Conservation (phyloP, 2,113 vertebrate species). For the Peucedramus taeniatus region DNA sequence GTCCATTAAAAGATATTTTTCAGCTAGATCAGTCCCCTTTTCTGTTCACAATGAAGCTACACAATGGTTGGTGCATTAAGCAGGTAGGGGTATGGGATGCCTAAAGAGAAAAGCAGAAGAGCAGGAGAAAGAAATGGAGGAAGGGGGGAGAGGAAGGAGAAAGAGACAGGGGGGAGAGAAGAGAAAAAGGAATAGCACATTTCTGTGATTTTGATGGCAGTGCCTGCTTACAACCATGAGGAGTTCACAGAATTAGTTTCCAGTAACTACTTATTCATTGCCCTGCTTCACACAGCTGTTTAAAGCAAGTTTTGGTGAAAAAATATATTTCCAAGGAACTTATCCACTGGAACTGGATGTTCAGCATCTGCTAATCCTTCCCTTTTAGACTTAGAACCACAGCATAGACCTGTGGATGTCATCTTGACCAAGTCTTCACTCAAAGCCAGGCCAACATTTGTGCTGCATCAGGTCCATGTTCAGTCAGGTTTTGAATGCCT, state of each 20-base stretch:
- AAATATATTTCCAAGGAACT: neutral
- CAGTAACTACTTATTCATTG: neutral
- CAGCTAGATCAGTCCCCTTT: neutral
- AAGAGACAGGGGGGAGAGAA: too few species aligned
- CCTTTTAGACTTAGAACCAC: neutral
- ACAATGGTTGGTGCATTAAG: neutral
- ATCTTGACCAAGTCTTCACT: neutral
- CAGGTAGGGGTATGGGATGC: neutral
- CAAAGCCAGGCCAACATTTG: neutral
- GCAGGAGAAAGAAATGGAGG: neutral
- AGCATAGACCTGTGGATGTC: neutral
- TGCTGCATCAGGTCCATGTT: neutral
- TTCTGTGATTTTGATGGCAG: neutral
- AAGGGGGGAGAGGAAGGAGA: rapidly evolving
- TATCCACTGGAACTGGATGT: neutral
- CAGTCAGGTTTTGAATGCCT: neutral
- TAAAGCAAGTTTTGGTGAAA: neutral
- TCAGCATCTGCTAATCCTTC: neutral
- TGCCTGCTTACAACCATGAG: neutral
- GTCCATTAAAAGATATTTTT: neutral
- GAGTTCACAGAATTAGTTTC: neutral
- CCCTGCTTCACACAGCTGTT: neutral
- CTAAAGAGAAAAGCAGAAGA: neutral
- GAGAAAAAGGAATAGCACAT: neutral
- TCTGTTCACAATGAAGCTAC: neutral